Evolutionary conservation across 2,797 vertebrate species (phyloP).

Genomic region (Setipinna tenuifilis): DNA sequence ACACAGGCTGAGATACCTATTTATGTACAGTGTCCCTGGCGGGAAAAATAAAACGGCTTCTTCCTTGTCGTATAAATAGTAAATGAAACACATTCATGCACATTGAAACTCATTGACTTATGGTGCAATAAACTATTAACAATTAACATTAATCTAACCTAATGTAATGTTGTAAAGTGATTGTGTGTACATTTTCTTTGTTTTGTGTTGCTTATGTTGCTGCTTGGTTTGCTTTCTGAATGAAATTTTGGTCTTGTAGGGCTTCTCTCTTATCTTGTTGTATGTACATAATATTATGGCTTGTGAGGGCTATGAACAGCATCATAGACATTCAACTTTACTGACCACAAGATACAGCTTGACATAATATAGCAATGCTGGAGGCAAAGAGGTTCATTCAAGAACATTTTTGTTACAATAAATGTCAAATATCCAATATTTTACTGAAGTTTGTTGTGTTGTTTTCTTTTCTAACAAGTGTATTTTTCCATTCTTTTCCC

Average conservation of each 20-base stretch:
- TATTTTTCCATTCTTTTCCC: not conserved
- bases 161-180: not conserved
- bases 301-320: conserved; percentile 35
- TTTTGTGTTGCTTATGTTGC: not conserved
- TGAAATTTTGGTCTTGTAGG: not conserved
- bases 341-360: not conserved
- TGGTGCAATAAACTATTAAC: not conserved
- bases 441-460: not conserved
- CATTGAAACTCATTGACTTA: not conserved
- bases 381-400: not conserved
- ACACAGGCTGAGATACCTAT: not conserved
- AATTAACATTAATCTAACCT: no score
- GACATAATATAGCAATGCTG: not conserved
- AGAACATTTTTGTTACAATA: not conserved
- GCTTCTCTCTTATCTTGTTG: not conserved
- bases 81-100: not conserved
- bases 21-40: not conserved
- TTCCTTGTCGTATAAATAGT: not conserved
- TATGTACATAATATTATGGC: conserved; percentile 10
- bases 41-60: not conserved
- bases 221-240: not conserved
- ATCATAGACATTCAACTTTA: not conserved
- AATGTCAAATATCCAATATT: not conserved
- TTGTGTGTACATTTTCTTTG: not conserved
- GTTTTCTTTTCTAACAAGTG: not conserved